phyloP scores from a whole-genome alignment of 2,888 invertebrate species.

The Nowickia ferox region DNA sequence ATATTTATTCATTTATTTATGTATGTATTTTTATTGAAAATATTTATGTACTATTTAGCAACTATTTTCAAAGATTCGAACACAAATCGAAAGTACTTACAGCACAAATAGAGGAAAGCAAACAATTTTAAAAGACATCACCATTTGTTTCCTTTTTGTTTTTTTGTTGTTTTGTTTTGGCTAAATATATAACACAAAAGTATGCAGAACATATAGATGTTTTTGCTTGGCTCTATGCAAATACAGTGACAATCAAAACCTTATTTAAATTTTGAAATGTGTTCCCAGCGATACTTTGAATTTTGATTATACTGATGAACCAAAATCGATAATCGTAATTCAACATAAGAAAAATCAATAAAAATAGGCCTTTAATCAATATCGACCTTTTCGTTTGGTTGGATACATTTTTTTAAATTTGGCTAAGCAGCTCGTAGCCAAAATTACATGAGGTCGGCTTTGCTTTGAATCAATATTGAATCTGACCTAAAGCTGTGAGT shows the following conservation, averaged over 20 bases:
- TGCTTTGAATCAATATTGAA: too few relatives aligned
- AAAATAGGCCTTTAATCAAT: too few relatives aligned
- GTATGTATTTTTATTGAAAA: conserved; percentile 40
- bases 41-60: conserved; percentile 59
- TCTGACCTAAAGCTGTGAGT: too few relatives aligned
- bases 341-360: too few relatives aligned
- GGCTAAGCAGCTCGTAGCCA: too few relatives aligned
- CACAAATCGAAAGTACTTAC: conserved; percentile 63
- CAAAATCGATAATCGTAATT: too few relatives aligned
- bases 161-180: conserved; percentile 32
- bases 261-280: neutral
- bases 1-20: conserved; percentile 46
- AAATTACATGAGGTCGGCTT: too few relatives aligned
- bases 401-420: too few relatives aligned
- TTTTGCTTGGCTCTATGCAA: neutral
- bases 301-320: too few relatives aligned
- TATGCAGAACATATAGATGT: conserved; percentile 22
- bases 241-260: conserved; percentile 17
- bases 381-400: too few relatives aligned
- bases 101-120: conserved; percentile 20
- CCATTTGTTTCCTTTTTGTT: conserved; percentile 38
- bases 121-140: conserved; percentile 63
- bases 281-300: too few relatives aligned
- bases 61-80: conserved; percentile 59
- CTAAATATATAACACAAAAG: conserved; percentile 53